Evolutionary conservation across 2,797 vertebrate genomes (phyloP), one percentile per base, ranked within the genome.

Genomic region (Poecilia wingei): DNA sequence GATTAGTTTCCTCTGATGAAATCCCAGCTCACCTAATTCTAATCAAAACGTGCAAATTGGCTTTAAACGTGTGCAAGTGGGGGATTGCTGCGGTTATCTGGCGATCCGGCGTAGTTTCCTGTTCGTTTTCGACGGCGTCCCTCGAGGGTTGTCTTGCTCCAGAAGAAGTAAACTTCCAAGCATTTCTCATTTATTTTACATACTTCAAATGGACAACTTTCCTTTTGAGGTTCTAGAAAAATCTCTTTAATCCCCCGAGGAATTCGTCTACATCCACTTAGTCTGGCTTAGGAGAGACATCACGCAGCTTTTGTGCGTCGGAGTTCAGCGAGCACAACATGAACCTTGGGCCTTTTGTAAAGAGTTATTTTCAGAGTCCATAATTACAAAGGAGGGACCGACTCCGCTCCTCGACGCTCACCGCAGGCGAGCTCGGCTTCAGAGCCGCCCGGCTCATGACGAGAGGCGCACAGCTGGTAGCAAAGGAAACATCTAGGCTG

Each of bases 301-400:
- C 77, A 39, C 61, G 31, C 51, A 80, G 79, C 72, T 87, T 77
- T 76, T 9, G 74, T 77, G 43, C 25, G 31, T 73, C 9, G 51
- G 61, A 77, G 78, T 83, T 77, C 68, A 72, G 75, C 80, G 76
- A 83, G 81, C 89, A 75, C 79, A 83, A 74, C 89, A 82, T 79
- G 75, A 86, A 41, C 79, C 72, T 70, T 59, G 73, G 73, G 83
- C 88, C 77, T 81, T 53, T 76, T 85, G 88, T 86, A 46, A 77
- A 73, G 78, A 74, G 94, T 93, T 97, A 97, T 97, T 97, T 96
- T 94, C 57, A 89, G 93, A 95, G 84, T 84, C 93, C 95, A 91
- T 95, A 95, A 97, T 97, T 97, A 97, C 93, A 96, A 92, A 93
- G 95, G 86, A 96, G 82, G 90, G 89, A 87, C 84, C 87, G 84